Percentiles rank a stretch among this genome's conserved stretches.
These are phyloP conservation scores for Polyodon spathula DNA, from an alignment of 2,113 vertebrate species.

Conservation along the genomic window DNA sequence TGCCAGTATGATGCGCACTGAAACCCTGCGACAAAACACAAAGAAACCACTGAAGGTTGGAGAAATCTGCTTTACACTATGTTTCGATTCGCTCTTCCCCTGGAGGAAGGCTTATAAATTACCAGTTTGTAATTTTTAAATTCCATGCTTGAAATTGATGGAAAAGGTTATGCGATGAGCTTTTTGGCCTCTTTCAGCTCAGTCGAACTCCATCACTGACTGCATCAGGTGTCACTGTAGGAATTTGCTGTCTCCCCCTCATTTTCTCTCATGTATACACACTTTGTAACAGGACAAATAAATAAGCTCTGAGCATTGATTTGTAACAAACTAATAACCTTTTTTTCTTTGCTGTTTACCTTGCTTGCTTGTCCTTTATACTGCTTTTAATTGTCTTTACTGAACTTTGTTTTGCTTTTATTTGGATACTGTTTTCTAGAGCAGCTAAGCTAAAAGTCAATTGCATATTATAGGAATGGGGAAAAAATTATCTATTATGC, in stretches of 20 bases:
- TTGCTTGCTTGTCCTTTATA: too few relatives aligned
- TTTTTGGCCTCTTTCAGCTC: not conserved
- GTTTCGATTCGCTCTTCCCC: constrained; percentile 8
- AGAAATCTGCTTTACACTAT: constrained; percentile 16
- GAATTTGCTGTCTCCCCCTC: not conserved
- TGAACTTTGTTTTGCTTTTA: too few relatives aligned
- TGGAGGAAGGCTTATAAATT: constrained; percentile 15
- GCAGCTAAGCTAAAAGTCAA: too few relatives aligned
- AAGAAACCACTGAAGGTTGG: constrained; percentile 22
- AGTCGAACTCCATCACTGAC: constrained; percentile 5
- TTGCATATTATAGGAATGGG: too few relatives aligned
- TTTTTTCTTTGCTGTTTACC: too few relatives aligned
- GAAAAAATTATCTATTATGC: too few relatives aligned
- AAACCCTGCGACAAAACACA: constrained; percentile 16
- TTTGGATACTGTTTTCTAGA: too few relatives aligned
- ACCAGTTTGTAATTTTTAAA: constrained; percentile 23
- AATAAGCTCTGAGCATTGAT: too few relatives aligned
- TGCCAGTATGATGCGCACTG: not conserved
- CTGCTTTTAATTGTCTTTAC: too few relatives aligned
- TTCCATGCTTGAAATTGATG: constrained; percentile 14
- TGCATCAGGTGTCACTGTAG: constrained; percentile 5
- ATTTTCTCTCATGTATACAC: too few relatives aligned
- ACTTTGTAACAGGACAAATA: too few relatives aligned
- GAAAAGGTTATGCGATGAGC: constrained; percentile 16
- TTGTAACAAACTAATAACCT: too few relatives aligned